These are phyloP conservation scores for Apocrypta bakeri DNA, from an alignment of 1,140 invertebrate species.

Conservation along the genomic window DNA sequence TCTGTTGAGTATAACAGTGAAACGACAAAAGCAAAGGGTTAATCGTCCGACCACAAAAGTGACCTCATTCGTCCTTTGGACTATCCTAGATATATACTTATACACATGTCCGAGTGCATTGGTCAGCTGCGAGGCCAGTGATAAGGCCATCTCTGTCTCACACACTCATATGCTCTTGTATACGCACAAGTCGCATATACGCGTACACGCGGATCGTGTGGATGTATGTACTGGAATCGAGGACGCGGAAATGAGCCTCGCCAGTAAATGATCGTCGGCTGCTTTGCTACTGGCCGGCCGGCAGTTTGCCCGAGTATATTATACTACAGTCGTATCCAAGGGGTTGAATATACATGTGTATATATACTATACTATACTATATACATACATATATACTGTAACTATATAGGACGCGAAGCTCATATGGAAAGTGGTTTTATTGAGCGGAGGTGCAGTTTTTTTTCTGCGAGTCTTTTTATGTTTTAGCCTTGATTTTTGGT, in stretches of 20 bases:
- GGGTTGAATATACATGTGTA: no score
- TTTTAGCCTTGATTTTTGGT: neutral
- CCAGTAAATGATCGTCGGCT: neutral
- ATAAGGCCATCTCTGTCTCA: neutral
- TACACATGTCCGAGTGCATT: neutral
- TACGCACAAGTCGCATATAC: neutral
- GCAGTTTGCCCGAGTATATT: neutral
- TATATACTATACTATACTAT: neutral
- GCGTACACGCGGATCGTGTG: neutral
- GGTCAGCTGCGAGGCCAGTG: neutral
- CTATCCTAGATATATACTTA: no score
- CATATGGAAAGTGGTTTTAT: neutral
- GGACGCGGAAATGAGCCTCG: neutral
- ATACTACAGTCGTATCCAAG: no score
- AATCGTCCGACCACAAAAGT: neutral
- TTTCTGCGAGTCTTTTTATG: neutral
- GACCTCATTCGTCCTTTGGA: neutral
- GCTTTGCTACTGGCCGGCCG: neutral
- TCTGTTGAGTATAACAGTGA: neutral
- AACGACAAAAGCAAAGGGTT: neutral
- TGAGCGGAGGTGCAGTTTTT: neutral
- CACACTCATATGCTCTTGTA: neutral
- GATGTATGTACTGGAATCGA: neutral
- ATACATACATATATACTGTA: no score
- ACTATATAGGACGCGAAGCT: no score